Evolutionary conservation across 2,888 invertebrate genomes (phyloP), one percentile per base, ranked within the genome.

Genomic region (Heliconius ethilla): DNA sequence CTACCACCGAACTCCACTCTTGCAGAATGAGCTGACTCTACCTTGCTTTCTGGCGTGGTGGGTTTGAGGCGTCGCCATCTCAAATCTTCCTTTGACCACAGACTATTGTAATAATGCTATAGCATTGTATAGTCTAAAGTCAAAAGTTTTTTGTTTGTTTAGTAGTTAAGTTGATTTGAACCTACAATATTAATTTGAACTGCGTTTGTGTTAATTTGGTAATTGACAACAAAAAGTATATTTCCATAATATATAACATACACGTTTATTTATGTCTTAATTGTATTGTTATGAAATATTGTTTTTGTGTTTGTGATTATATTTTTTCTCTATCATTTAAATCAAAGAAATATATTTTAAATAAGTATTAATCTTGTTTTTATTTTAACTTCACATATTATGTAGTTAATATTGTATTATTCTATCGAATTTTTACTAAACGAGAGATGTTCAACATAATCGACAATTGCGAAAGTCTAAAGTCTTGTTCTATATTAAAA

Each of bases 291-390:
- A 40, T 15, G 5, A 37, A 67, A 27, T 13, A n/a, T 25, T 67
- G 11, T 22, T 67, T 67, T 40, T 40, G 40, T 40, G 40, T 40
- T 40, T 40, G 40, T 37, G 6, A 40, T 40, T 67, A 67, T 67
- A n/a, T 40, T 25, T 13, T 67, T 40, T 13, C 5, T 13, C 13
- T n/a, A 33, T 37, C 10, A 67, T 40, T 67, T 40, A 67, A 67
- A 67, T 40, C 37, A 40, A 67, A 67, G 67, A 67, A 67, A 67
- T 67, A 67, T 67, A 67, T 37, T 67, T 25, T 67, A 37, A 40
- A 37, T 63, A 67, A 67, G 13, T 67, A 67, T 25, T 18, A 67
- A 37, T 9, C 37, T 67, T 37, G 37, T 67, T 67, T 67, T 67
- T 67, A 40, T 67, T 67, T 67, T 67, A 67, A 67, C 67, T 25